Evolutionary conservation across 2,797 vertebrate genomes (phyloP).

Genomic region (Spheniscus humboldti): DNA sequence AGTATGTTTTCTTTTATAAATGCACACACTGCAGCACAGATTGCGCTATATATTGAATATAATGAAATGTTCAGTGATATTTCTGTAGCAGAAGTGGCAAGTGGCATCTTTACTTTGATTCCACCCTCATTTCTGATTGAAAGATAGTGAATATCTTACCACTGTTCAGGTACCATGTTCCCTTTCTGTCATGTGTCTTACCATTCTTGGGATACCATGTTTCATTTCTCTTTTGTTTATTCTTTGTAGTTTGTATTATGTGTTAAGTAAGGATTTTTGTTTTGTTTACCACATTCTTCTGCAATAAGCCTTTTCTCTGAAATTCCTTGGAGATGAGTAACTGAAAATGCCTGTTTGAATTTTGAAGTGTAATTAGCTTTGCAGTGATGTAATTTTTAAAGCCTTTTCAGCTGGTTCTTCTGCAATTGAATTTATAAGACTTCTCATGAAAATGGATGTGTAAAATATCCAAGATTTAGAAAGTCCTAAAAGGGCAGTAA

Average conservation of each 20-base stretch:
- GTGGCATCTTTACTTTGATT: background rate
- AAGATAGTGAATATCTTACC: background rate
- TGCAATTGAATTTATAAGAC: background rate
- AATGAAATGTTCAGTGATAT: background rate
- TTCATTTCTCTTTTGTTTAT: background rate
- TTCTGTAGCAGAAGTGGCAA: background rate
- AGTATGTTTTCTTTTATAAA: background rate
- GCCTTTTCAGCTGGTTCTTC: background rate
- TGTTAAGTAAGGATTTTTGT: background rate
- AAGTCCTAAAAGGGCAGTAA: background rate
- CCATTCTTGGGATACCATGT: background rate
- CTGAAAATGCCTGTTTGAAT: background rate
- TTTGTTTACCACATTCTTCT: slow-evolving; percentile 33
- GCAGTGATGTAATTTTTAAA: background rate
- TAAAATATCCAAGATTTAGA: background rate
- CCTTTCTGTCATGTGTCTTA: background rate
- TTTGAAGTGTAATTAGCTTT: background rate
- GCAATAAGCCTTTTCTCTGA: background rate
- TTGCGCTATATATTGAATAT: background rate
- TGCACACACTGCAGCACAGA: background rate
- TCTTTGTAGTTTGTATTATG: background rate
- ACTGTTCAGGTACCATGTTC: background rate
- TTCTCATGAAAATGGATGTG: background rate
- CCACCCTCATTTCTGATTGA: background rate
- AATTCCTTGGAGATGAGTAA: slow-evolving; percentile 19